Percentiles rank a stretch among this genome's conserved stretches.
phyloP scores from a whole-genome alignment of 23 tunicate genomes.

The Halocynthia roretzi region DNA sequence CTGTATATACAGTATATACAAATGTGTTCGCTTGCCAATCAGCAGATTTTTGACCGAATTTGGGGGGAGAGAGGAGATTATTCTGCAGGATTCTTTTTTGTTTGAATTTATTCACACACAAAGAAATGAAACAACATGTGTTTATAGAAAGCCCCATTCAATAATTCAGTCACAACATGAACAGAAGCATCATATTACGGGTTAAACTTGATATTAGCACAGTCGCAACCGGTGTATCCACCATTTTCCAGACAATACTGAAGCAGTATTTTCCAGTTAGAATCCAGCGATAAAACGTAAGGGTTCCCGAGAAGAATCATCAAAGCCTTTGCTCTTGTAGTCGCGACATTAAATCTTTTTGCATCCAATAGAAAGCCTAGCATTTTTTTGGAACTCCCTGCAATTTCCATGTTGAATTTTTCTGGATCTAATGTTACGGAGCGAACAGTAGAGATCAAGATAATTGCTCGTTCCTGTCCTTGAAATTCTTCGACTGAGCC shows the following conservation, averaged over 20 bases:
- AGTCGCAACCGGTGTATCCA: conserved; percentile 45
- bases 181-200: background rate
- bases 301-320: conserved; percentile 81
- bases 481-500: conserved; percentile 94
- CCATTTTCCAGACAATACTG: conserved; percentile 31
- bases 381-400: conserved; percentile 1
- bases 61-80: too few species aligned
- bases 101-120: too few species aligned
- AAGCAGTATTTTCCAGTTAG: conserved; percentile 45
- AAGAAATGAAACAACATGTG: too few species aligned
- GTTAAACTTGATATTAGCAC: conserved; percentile 1
- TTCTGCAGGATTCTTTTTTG: too few species aligned
- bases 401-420: background rate
- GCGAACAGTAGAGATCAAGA: conserved; percentile 69
- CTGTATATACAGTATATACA: too few species aligned
- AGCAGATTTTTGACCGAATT: too few species aligned
- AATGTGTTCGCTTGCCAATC: too few species aligned
- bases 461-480: conserved; percentile 73
- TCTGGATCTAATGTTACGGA: conserved; percentile 10
- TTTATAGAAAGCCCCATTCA: too few species aligned
- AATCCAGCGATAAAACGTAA: conserved; percentile 50
- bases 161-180: too few species aligned
- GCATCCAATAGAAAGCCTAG: conserved; percentile 66
- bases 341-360: conserved; percentile 79
- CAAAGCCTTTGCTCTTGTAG: conserved; percentile 67